These are phyloP conservation scores for Otolemur crassicaudatus DNA, from an alignment of 2,797 vertebrate genomes.

Conservation along the genomic window DNA sequence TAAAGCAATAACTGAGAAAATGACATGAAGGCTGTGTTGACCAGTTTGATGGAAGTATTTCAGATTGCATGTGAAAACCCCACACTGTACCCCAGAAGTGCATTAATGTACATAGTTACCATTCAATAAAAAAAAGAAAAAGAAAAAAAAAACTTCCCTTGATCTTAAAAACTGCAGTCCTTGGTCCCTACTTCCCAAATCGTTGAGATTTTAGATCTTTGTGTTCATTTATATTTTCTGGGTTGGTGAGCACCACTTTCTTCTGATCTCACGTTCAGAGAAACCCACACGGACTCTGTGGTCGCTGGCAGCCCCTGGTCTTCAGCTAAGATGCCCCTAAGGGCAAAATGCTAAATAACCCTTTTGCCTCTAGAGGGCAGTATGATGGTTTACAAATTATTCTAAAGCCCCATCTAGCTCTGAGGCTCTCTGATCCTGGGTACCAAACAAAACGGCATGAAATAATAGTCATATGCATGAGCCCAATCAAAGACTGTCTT, in stretches of 20 bases:
- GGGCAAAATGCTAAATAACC: background rate
- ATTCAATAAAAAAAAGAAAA: too few species aligned
- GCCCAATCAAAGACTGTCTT: slow-evolving; percentile 29
- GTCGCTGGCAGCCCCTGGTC: background rate
- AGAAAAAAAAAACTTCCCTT: background rate
- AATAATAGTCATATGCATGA: slow-evolving; percentile 59
- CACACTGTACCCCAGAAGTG: too few species aligned
- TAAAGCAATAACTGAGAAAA: too few species aligned
- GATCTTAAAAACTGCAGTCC: background rate
- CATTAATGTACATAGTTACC: too few species aligned
- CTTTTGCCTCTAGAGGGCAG: background rate
- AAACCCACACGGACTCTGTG: background rate
- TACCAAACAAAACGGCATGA: slow-evolving; percentile 4
- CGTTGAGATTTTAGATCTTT: background rate
- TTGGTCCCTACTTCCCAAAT: background rate
- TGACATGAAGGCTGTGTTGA: too few species aligned
- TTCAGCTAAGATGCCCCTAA: background rate
- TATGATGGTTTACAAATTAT: background rate
- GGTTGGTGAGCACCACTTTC: background rate
- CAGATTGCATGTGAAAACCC: too few species aligned
- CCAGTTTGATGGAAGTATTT: too few species aligned
- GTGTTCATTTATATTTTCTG: background rate
- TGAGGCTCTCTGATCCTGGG: background rate
- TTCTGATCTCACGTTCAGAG: background rate
- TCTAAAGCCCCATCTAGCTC: background rate